Evolutionary conservation across 2,888 invertebrate species (phyloP), one percentile per base, ranked within the genome.

Genomic region (Pheosia tremula): DNA sequence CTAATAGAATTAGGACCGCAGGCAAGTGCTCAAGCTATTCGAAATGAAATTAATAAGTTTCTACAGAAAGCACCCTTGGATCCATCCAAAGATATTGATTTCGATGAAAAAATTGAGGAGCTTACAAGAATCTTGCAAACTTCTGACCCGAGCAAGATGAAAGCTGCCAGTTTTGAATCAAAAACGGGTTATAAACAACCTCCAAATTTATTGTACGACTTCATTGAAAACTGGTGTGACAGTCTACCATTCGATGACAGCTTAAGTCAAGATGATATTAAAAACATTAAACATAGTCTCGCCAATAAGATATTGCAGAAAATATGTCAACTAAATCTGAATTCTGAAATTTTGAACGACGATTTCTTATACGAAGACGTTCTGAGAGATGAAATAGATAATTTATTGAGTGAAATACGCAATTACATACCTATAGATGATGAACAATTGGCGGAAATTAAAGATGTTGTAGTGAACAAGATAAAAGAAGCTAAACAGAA

Each of bases 271-370:
- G 75, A 77, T 53, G 72, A 71, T 58, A 64, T 66, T 0, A 66
- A 74, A 39, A 68, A 70, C 11, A 59, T 79, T 5, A 87, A 82
- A 71, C 79, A 83, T 69, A 73, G 78, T 36, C 64, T 83, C 43
- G 71, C 74, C 10, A 72, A 64, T 45, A 81, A 72, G 70, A 61
- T 88, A 49, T 72, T 79, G 8, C 72, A 78, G 47, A 84, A 82
- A 75, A 75, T 87, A 56, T 78, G 75, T 5, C 82, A 84, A 70
- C 72, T 87, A 45, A 85, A 87, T 71, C 70, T 84, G 59, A 82
- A 85, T 56, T 83, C 84, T 37, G 81, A 84, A 54, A 71, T 85
- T 62, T 78, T 85, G 3, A 78, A 83, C 7, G 84, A 87, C 53
- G 77, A 82, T 59, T 71, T 71, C 45, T 63, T 87, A 10, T 88